Percentiles rank a stretch among this genome's conserved stretches.
Evolutionary conservation across 2,797 vertebrate genomes (phyloP).

Genomic region (Loriculus beryllinus): DNA sequence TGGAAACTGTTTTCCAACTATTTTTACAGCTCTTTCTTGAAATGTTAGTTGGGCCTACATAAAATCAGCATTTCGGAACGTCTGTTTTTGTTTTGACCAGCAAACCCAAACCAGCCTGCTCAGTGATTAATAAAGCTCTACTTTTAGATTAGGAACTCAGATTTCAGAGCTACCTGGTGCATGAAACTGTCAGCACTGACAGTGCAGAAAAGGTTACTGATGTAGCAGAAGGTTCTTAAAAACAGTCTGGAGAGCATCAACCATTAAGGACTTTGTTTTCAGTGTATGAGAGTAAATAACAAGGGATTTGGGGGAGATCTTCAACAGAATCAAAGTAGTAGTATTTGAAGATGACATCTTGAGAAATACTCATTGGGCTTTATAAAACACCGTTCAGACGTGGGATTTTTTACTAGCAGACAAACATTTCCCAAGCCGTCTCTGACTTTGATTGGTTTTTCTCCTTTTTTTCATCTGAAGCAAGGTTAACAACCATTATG

Average conservation of each 20-base stretch:
- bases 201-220: not conserved
- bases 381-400: not conserved
- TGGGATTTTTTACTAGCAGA: not conserved
- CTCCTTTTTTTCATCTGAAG: not conserved
- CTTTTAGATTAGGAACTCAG: not conserved
- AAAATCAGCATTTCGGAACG: not conserved
- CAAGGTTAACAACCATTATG: not conserved
- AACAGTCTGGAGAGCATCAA: not conserved
- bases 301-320: not conserved
- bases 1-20: not conserved
- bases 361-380: not conserved
- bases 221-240: not conserved
- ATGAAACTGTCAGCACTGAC: not conserved
- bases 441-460: not conserved
- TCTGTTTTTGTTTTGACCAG: not conserved
- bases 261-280: not conserved
- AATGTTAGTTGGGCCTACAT: not conserved
- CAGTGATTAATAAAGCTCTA: not conserved
- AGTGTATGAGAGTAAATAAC: not conserved
- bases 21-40: not conserved
- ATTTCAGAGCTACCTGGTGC: not conserved
- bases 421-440: not conserved
- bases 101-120: not conserved
- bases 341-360: not conserved
- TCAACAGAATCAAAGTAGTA: not conserved